phyloP scores from a whole-genome alignment of 2,113 vertebrate genomes.

The Ptyas mucosa region DNA sequence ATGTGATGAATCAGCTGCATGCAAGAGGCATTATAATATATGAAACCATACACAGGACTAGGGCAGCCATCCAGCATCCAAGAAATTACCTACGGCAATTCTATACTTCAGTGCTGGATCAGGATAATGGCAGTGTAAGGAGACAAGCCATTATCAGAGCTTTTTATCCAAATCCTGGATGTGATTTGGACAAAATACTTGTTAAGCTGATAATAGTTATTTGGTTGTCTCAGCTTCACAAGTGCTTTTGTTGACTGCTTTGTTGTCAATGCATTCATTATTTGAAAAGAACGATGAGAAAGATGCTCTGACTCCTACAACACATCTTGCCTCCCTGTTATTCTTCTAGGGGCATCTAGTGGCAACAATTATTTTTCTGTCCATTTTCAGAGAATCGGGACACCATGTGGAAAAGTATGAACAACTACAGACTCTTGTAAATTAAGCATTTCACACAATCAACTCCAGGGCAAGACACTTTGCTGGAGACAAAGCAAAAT shows the following conservation, averaged over 20 bases:
- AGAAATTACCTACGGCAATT: background rate
- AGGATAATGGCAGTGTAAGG: background rate
- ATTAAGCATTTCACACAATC: background rate
- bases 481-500: background rate
- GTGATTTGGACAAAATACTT: background rate
- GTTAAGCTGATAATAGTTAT: background rate
- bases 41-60: conserved; percentile 40
- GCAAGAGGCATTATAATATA: conserved; percentile 43
- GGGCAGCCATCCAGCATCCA: background rate
- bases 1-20: background rate
- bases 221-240: background rate
- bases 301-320: conserved; percentile 9
- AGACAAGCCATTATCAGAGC: background rate
- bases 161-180: background rate
- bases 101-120: background rate
- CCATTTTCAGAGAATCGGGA: background rate
- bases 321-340: background rate
- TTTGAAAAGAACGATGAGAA: background rate
- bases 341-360: background rate
- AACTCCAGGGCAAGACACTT: background rate
- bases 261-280: background rate
- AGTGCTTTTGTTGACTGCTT: background rate
- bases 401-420: background rate
- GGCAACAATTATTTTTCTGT: background rate
- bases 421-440: background rate